These are phyloP conservation scores for Arizona elegans DNA, from an alignment of 2,113 vertebrate genomes.

Conservation along the genomic window DNA sequence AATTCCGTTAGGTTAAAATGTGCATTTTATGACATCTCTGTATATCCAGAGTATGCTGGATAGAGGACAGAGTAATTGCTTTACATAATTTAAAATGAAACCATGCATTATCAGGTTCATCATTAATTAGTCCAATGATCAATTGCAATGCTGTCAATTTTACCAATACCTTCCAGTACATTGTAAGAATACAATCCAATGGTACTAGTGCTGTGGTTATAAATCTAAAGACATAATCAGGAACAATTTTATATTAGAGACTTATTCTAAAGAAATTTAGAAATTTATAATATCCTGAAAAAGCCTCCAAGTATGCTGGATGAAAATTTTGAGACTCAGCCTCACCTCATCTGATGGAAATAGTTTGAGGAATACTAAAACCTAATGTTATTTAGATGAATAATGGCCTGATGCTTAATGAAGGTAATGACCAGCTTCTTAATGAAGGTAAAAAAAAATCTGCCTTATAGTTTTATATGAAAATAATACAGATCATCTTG, in stretches of 20 bases:
- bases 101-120: slow-evolving; percentile 33
- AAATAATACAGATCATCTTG: not conserved
- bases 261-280: not conserved
- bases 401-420: not conserved
- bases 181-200: not conserved
- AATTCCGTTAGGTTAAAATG: slow-evolving; percentile 52
- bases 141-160: not conserved
- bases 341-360: not conserved
- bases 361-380: not conserved
- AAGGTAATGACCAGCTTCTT: not conserved
- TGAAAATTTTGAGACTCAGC: not conserved
- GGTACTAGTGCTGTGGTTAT: not conserved
- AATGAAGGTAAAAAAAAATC: not conserved
- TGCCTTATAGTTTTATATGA: not conserved
- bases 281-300: not conserved
- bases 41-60: not conserved
- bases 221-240: not conserved
- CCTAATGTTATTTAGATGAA: not conserved
- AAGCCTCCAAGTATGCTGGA: not conserved
- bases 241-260: not conserved
- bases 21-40: slow-evolving; percentile 47
- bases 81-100: slow-evolving; percentile 50
- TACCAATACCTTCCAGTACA: not conserved
- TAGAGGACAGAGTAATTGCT: not conserved
- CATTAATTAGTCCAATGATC: not conserved